phyloP scores from a whole-genome alignment of 2,888 invertebrate species.

The Laspeyria flexula region DNA sequence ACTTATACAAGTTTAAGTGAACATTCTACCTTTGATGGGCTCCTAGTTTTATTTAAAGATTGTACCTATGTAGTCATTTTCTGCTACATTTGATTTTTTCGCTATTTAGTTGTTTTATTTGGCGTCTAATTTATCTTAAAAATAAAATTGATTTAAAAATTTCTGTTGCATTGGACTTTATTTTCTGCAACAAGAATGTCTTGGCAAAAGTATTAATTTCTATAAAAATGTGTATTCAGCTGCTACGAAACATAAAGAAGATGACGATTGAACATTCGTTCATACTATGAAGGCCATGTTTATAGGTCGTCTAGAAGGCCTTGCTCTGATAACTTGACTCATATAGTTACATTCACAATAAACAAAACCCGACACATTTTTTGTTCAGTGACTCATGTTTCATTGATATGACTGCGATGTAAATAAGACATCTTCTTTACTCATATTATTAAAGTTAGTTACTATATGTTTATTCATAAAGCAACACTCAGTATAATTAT shows the following conservation, averaged over 20 bases:
- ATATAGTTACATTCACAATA: constrained; percentile 38
- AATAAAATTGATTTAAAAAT: too few relatives aligned
- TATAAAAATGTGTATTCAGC: constrained; percentile 15
- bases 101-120: too few relatives aligned
- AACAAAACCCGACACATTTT: constrained; percentile 21
- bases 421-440: background rate
- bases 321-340: constrained; percentile 49
- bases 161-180: too few relatives aligned
- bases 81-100: too few relatives aligned
- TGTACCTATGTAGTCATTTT: background rate
- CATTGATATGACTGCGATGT: constrained; percentile 8
- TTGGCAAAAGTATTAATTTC: too few relatives aligned
- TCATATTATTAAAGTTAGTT: background rate
- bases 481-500: background rate
- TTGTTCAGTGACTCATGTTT: constrained; percentile 31
- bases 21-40: too few relatives aligned
- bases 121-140: too few relatives aligned
- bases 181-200: background rate
- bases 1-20: background rate
- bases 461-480: background rate
- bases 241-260: constrained; percentile 13
- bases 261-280: constrained; percentile 31
- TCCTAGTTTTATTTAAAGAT: too few relatives aligned
- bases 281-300: constrained; percentile 43
- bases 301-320: constrained; percentile 44